Evolutionary conservation across 2,797 vertebrate genomes (phyloP).

Genomic region (Oophaga sylvatica): DNA sequence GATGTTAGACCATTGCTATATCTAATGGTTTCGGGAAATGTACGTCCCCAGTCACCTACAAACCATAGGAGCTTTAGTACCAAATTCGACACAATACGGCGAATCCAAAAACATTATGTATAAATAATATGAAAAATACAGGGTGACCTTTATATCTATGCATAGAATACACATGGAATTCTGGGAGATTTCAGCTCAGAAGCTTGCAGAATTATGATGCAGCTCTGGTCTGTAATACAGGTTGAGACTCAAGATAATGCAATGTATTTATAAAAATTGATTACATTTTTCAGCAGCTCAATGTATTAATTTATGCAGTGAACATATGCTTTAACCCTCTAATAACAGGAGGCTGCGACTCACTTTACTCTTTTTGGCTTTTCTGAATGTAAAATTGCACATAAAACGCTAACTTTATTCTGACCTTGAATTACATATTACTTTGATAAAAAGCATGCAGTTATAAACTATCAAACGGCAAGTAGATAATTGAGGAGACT

Average conservation of each 20-base stretch:
- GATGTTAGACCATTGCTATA: conserved; percentile 26
- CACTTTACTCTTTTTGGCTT: neutral
- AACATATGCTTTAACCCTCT: neutral
- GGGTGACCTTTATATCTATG: neutral
- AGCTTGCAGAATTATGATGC: neutral
- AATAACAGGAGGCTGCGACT: neutral
- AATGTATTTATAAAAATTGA: neutral
- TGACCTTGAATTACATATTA: conserved; percentile 42
- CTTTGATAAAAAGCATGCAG: conserved; percentile 36
- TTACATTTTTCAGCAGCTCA: neutral
- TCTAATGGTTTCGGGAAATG: conserved; percentile 2
- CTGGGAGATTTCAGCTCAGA: neutral
- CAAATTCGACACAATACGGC: neutral
- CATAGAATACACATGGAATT: neutral
- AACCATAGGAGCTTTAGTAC: neutral
- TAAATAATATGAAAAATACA: no score
- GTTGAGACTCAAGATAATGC: neutral
- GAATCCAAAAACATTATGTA: neutral
- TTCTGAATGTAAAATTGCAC: conserved; percentile 10
- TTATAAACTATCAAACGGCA: conserved; percentile 1
- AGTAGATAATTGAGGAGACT: conserved; percentile 30
- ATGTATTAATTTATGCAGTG: neutral
- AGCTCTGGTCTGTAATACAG: neutral
- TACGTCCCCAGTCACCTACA: neutral
- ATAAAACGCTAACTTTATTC: conserved; percentile 29